Base-by-base conservation (phyloP, 2,888 invertebrate genomes). In the Tipula lateralis region DNA sequence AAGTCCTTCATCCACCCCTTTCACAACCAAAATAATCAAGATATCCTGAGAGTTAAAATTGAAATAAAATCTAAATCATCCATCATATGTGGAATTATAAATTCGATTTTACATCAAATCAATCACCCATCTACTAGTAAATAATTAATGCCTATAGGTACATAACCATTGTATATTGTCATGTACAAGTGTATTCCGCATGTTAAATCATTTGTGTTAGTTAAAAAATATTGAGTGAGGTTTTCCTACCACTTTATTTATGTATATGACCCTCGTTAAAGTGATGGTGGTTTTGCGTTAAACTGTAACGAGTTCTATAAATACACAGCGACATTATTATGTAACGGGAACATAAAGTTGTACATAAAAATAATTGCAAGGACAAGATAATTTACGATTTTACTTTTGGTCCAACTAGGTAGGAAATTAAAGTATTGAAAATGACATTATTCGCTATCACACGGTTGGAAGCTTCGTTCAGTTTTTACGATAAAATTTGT, bases 271-370 rank as follows among this genome's bases (percentile, higher is more conserved):
- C 66, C 66, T 66, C 24, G n/a, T 66, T 66, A 66, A 66, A 66
- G 66, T 24, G 66, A 66, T 66, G 24, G 19, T 19, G 66, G 19
- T 24, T 66, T 66, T 66, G 66, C 66, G 66, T 66, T 66, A 66
- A 66, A 66, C 66, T 66, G 19, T 66, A 66, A 66, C 24, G 66
- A 66, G 24, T 66, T 66, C 24, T 66, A 66, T 24, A 66, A 66
- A 66, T 66, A 66, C 66, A 66, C 66, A 66, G n/a, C n/a, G n/a
- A 66, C 66, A 66, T 66, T 24, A n/a, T n/a, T n/a, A n/a, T n/a
- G n/a, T n/a, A n/a, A n/a, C n/a, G n/a, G n/a, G 24, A 66, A 66
- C 66, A 66, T 24, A 66, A 66, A 24, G 24, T 66, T 12, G 66
- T 66, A 66, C 7, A 24, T 24, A 50, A 50, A 50, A 50, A 50